Evolutionary conservation across 2,797 vertebrate species (phyloP), one percentile per base, ranked within the genome.

Genomic region (Poecilia gillii): DNA sequence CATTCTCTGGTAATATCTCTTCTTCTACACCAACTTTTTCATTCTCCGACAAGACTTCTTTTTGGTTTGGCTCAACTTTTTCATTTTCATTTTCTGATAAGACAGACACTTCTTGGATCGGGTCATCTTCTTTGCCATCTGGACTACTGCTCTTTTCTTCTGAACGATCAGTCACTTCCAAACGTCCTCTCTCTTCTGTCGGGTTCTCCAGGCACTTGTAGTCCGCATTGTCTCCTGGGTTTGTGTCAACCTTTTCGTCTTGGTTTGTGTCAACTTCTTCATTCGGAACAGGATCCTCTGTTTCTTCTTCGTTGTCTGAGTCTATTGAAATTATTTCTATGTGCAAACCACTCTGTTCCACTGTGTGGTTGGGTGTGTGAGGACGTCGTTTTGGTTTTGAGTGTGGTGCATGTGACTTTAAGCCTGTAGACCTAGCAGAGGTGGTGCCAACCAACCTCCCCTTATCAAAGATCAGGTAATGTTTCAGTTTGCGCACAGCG

Each of bases 381-480:
- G 85, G 78, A 20, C 90, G 90, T 95, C 94, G 93, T 95, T 96
- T 96, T 96, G 96, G 89, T 88, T 89, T 88, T 79, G 82, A 89
- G 78, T 77, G 93, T 72, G 87, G 88, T 36, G 77, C 81, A 53
- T 84, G 82, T 53, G 87, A 83, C 85, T 91, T 93, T 55, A 90
- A 73, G 45, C 84, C 91, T 25, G 51, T 80, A 41, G 86, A 94
- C 90, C 95, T 97, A 88, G 94, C 96, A 53, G 90, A 88, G 11
- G 96, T 94, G 75, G 95, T 93, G 83, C 94, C 94, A 74, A 95
- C 95, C 82, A 93, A 88, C 80, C 93, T 95, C 62, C 74, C 82
- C n/a, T 92, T 84, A 81, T 97, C 96, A 91, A 99, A 98, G 87
- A 96, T 94, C 95, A 99, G 94, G 85, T 98, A 95, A 1, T 99